A percentile compares a stretch with the other conserved stretches of the same genome.
phyloP scores from a whole-genome alignment of 2,888 invertebrate genomes.

The Xestia ashworthii region DNA sequence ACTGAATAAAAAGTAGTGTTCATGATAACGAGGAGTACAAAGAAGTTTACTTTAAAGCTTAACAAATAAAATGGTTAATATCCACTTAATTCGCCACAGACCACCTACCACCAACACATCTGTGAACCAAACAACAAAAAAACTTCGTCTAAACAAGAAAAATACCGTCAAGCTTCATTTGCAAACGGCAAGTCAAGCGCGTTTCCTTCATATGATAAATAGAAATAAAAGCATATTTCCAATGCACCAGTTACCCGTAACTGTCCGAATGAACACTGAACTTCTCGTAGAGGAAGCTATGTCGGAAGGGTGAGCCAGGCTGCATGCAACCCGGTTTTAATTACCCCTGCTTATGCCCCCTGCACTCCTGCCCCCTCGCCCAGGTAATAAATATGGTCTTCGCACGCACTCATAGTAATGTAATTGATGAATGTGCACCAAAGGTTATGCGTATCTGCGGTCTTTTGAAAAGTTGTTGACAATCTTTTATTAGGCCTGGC shows the following conservation, averaged over 20 bases:
- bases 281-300: conserved; percentile 72
- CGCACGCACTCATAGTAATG: conserved; percentile 77
- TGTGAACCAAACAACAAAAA: background rate
- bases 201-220: conserved; percentile 68
- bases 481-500: conserved; percentile 31
- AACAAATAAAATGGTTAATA: background rate
- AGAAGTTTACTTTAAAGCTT: background rate
- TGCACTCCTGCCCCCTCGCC: conserved; percentile 54
- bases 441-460: conserved; percentile 51
- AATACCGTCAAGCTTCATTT: conserved; percentile 57
- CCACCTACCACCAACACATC: conserved; percentile 17
- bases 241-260: conserved; percentile 52
- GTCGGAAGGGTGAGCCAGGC: conserved; percentile 73
- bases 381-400: conserved; percentile 79
- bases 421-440: conserved; percentile 68
- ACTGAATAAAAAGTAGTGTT: background rate
- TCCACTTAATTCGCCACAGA: background rate
- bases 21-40: too few relatives aligned
- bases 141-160: conserved; percentile 24
- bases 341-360: conserved; percentile 73
- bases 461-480: conserved; percentile 55
- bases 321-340: conserved; percentile 76
- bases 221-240: conserved; percentile 68
- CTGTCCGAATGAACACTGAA: conserved; percentile 67
- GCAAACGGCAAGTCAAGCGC: conserved; percentile 63